These are phyloP conservation scores for Tapera naevia DNA, from an alignment of 2,797 vertebrate species.

Conservation along the genomic window DNA sequence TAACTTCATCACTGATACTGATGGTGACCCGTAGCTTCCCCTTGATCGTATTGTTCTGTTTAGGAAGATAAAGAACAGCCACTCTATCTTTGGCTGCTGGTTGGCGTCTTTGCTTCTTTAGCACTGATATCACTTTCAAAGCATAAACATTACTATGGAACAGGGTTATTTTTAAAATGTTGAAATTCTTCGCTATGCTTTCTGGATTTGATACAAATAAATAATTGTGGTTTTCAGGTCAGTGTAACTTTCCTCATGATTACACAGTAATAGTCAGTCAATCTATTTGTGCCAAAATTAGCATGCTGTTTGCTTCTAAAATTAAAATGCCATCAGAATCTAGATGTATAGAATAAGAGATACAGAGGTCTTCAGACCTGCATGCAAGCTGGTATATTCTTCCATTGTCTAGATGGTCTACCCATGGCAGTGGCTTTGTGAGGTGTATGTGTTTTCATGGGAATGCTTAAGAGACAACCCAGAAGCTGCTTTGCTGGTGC, in stretches of 20 bases:
- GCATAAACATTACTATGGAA: not conserved
- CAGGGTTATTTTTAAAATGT: not conserved
- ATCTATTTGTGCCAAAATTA: not conserved
- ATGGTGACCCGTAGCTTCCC: not conserved
- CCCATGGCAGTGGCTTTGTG: not conserved
- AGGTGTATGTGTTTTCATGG: not conserved
- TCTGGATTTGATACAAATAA: constrained; percentile 1
- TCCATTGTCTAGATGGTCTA: not conserved
- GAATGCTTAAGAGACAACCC: not conserved
- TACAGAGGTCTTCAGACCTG: not conserved
- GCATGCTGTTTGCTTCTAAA: not conserved
- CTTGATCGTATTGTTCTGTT: not conserved
- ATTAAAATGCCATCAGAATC: not conserved
- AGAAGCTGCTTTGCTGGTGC: not conserved
- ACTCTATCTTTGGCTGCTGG: not conserved
- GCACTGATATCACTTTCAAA: not conserved
- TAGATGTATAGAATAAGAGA: not conserved
- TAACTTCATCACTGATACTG: not conserved
- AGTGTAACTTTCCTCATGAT: not conserved
- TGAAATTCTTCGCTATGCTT: not conserved
- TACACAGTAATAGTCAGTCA: not conserved
- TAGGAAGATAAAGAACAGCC: not conserved
- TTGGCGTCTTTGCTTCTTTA: not conserved
- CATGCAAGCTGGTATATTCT: not conserved
- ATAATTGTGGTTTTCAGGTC: constrained; percentile 30